Base-by-base conservation (phyloP, 2,888 invertebrate genomes). In the Drosophila atroscutellata region DNA sequence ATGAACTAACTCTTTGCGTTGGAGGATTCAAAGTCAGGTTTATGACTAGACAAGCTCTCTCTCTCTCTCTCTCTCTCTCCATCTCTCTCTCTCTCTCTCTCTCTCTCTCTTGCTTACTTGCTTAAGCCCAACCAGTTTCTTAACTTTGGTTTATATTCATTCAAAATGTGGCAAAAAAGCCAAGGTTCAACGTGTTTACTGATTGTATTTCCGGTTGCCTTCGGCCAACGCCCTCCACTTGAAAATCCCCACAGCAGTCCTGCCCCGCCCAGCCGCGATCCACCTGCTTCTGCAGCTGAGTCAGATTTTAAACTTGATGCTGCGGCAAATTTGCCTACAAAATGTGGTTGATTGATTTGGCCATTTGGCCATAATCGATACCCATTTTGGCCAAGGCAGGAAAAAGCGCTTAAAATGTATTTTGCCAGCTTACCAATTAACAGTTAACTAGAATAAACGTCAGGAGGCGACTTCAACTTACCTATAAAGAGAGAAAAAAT, bases 171-270 rank as follows among this genome's bases (percentile, higher is more conserved):
- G 42, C 13, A n/a, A 55, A 63, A 59, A 65, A 63, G 52, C 51
- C 60, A 72, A 63, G 39, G 65, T 52, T 68, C 60, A 72, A 69
- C 65, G 36, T 72, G 76, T 69, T 68, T 62, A n/a, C 68, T 54
- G 72, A 62, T 68, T 79, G 71, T 64, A 66, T 65, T 63, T 57
- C 50, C 58, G 42, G 49, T 56, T 63, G 45, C 28, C 47, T 13
- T 7, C n/a, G n/a, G 9, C 24, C 15, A 13, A 28, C 55, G 26
- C 50, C 52, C 36, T 15, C 34, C 28, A 45, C 65, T 56, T 61
- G 51, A 50, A 60, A 67, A 51, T 50, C n/a, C 26, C 11, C 51
- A 13, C 2, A 45, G 20, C 20, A 3, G 15, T 30, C 3, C n/a
- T 11, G 24, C 26, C 45, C 15, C 5, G 1, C 13, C 26, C 42